These are phyloP conservation scores for Anthophora plumipes DNA, from an alignment of 2,888 invertebrate species.

Conservation along the genomic window DNA sequence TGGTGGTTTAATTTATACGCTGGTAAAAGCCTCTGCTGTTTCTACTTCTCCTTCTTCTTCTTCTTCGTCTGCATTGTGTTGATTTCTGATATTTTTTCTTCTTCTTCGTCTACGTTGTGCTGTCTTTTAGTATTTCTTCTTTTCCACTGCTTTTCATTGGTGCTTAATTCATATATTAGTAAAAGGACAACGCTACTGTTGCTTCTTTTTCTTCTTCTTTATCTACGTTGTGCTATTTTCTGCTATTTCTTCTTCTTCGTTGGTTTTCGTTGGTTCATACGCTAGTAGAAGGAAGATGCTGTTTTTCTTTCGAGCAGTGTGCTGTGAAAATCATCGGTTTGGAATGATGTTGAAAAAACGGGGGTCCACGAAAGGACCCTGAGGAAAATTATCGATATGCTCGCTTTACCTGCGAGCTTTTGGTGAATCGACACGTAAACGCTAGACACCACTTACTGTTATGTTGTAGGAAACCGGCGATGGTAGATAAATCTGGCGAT, in stretches of 20 bases:
- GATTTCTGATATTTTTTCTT: not conserved
- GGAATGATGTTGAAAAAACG: conserved; percentile 42
- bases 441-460: conserved; percentile 57
- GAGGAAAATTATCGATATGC: conserved; percentile 35
- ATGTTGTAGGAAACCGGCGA: conserved; percentile 50
- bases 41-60: too few species aligned
- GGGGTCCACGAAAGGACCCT: conserved; percentile 37
- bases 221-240: too few species aligned
- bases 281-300: conserved; percentile 21
- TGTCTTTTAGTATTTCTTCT: too few species aligned
- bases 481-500: conserved; percentile 57
- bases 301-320: conserved; percentile 38
- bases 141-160: too few species aligned
- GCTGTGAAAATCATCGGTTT: conserved; percentile 62
- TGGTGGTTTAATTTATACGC: too few species aligned
- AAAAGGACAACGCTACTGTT: too few species aligned
- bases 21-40: too few species aligned
- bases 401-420: conserved; percentile 37
- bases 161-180: too few species aligned
- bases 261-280: not conserved
- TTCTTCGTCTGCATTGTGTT: not conserved
- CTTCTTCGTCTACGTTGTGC: too few species aligned
- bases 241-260: not conserved
- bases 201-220: not conserved
- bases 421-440: conserved; percentile 48